Evolutionary conservation across 2,113 vertebrate genomes (phyloP), one percentile per base, ranked within the genome.

Genomic region (Struthidea cinerea): DNA sequence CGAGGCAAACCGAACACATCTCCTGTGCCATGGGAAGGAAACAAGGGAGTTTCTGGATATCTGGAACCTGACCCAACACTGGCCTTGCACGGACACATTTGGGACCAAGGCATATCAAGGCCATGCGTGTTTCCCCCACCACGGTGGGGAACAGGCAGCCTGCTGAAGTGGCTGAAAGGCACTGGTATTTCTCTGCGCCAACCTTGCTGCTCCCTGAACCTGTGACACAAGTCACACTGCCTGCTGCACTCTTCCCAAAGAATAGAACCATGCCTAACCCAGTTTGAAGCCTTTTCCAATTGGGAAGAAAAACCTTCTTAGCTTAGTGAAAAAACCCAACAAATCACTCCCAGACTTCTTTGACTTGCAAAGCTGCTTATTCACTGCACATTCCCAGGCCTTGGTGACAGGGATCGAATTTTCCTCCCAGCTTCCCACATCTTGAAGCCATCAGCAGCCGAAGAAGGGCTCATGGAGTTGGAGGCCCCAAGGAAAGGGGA

Each of bases 401-500:
- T 19, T 65, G 50, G 74, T 91, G 95, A 63, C 67, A 86, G 65
- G 28, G 81, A 68, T 42, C 76, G 76, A 83, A 46, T 96, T 96
- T 95, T 9, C 13, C 76, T 86, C 44, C 59, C 77, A 64, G 65
- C 47, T 46, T 81, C 75, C 49, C 92, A 84, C 96, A 96, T 96
- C 95, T 97, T 97, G 96, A 97, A 97, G 49, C 18, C 74, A 97
- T 97, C 94, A 97, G 84, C 42, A 77, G 59, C 56, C 11, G 11
- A 70, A 59, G 89, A 79, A 91, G 46, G 83, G 68, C 39, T 15
- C 28, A 6, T 57, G 81, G 59, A 16, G 7, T 47, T 39, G 22
- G 87, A 75, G 95, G 86, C 90, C 85, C 52, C 0, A 2, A 28
- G 22, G 46, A 88, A 89, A 94, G 77, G 65, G 63, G 55, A 69